Evolutionary conservation across 2,113 vertebrate genomes (phyloP).

Genomic region (Mola mola): DNA sequence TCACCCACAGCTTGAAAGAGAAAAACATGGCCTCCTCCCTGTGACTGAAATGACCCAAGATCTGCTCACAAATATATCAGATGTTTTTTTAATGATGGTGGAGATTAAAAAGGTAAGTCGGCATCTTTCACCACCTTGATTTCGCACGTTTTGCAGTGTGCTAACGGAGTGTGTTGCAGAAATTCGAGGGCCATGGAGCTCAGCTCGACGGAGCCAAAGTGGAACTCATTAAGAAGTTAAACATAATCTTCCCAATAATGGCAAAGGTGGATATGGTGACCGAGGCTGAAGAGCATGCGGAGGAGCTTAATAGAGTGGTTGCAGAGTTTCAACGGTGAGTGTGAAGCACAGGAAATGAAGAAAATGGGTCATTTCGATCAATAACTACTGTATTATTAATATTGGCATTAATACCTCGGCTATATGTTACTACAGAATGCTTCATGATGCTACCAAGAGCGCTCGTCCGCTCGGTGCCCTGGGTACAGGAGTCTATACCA

Average conservation of each 20-base stretch:
- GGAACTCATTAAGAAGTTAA: conserved; percentile 31
- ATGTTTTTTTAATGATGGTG: conserved; percentile 39
- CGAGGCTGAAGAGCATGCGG: conserved; percentile 55
- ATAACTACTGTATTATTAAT: not conserved
- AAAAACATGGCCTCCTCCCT: not conserved
- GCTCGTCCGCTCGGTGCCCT: conserved; percentile 77
- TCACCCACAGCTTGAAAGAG: conserved; percentile 12
- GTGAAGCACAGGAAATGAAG: not conserved
- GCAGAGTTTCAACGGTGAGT: conserved; percentile 57
- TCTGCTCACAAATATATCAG: conserved; percentile 26
- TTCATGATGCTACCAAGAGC: conserved; percentile 74
- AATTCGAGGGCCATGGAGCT: conserved; percentile 40
- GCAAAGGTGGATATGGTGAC: conserved; percentile 12
- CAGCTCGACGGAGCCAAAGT: conserved; percentile 44
- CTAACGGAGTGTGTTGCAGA: conserved; percentile 27
- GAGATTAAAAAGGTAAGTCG: conserved; percentile 42
- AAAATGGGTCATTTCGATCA: not conserved
- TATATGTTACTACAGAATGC: conserved; percentile 72
- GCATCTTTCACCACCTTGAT: not conserved
- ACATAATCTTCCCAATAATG: not conserved
- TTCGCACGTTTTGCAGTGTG: not conserved
- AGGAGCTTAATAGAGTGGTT: conserved; percentile 40
- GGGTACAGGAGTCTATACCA: conserved; percentile 74
- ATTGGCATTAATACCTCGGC: not conserved
- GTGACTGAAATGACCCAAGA: conserved; percentile 31